Conservation (phyloP, 2,113 vertebrate genomes). For the Rhinolophus sinicus region DNA sequence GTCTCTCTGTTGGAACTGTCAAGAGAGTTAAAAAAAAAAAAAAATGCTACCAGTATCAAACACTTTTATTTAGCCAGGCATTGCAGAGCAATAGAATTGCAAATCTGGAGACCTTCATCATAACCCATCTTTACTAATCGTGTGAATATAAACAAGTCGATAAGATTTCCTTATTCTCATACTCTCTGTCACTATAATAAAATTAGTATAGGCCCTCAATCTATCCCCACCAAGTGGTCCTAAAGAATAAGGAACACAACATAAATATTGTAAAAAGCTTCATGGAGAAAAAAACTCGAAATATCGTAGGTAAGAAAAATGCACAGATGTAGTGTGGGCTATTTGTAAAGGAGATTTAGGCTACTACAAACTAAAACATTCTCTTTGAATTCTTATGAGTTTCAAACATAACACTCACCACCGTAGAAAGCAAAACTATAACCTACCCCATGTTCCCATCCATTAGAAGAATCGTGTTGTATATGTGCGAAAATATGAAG, state of each 20-base stretch:
- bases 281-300: background rate
- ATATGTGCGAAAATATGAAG: constrained; percentile 99
- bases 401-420: constrained; percentile 54
- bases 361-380: background rate
- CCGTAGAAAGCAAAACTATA: constrained; percentile 48
- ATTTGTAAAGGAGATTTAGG: background rate
- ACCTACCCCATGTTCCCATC: constrained; percentile 95
- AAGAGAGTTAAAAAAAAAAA: background rate
- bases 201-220: background rate
- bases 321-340: background rate
- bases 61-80: background rate
- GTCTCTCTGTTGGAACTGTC: background rate
- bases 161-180: background rate
- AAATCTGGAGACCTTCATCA: background rate
- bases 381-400: background rate
- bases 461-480: constrained; percentile 96
- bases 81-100: background rate
- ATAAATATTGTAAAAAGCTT: background rate
- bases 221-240: background rate
- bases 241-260: background rate
- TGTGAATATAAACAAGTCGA: background rate
- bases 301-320: background rate
- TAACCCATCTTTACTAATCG: background rate
- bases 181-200: background rate
- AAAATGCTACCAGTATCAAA: background rate